A percentile compares a stretch with the other conserved stretches of the same genome.
These are phyloP conservation scores for Morpho helenor DNA, from an alignment of 2,888 invertebrate species.

Conservation along the genomic window DNA sequence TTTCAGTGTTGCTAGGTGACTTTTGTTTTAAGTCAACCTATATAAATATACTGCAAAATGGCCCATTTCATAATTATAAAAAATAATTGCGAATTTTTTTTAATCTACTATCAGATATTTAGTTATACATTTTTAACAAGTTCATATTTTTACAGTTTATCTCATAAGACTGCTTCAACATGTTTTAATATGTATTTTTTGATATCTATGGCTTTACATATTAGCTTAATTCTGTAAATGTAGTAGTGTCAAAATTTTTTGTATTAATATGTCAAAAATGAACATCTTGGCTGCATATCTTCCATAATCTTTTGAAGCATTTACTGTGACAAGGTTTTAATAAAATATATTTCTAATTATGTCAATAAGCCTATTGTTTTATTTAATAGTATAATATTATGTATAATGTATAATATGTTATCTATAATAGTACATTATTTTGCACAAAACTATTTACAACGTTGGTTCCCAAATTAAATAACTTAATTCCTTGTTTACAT, in stretches of 20 bases:
- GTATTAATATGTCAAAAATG: not conserved
- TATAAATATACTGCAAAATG: not conserved
- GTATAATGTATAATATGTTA: too few relatives aligned
- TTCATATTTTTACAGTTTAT: not conserved
- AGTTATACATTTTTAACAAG: not conserved
- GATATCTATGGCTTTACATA: not conserved
- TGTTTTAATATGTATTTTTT: not conserved
- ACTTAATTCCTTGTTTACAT: not conserved
- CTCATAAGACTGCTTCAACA: not conserved
- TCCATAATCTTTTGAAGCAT: slow-evolving; percentile 20
- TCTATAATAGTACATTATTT: too few relatives aligned
- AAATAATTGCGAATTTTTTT: not conserved
- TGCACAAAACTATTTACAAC: too few relatives aligned
- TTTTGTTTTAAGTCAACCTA: not conserved
- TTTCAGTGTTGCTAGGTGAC: not conserved
- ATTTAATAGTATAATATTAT: not conserved
- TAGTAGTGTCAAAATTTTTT: not conserved
- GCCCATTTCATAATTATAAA: not conserved
- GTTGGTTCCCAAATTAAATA: too few relatives aligned
- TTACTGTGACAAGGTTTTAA: slow-evolving; percentile 14
- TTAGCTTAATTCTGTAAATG: not conserved
- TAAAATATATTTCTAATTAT: slow-evolving; percentile 14
- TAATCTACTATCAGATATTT: not conserved
- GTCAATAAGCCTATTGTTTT: not conserved
- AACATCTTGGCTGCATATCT: slow-evolving; percentile 14